Evolutionary conservation across 2,888 invertebrate species (phyloP).

Genomic region (Aplocera efformata): DNA sequence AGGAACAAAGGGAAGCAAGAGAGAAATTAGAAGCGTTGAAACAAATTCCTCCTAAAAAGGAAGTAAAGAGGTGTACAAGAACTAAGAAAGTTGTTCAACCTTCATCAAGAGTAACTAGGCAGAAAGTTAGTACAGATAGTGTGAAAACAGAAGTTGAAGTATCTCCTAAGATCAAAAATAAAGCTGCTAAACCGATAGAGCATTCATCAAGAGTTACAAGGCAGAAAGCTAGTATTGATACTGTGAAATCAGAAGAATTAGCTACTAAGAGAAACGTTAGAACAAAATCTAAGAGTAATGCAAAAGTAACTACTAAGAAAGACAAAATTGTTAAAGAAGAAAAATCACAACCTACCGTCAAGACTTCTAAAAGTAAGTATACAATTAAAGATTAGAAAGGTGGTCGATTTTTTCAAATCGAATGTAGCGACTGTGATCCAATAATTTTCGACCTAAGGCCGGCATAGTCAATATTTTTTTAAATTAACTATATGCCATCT

Average conservation of each 20-base stretch:
- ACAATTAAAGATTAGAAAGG: no score
- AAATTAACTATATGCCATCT: no score
- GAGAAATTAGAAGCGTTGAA: conserved; percentile 55
- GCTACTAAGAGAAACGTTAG: conserved; percentile 33
- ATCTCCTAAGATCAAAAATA: conserved; percentile 2
- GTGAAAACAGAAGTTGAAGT: conserved; percentile 3
- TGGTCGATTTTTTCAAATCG: no score
- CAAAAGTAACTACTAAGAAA: conserved; percentile 34
- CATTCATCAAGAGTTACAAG: conserved; percentile 35
- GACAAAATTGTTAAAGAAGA: conserved; percentile 34
- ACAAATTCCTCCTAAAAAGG: conserved; percentile 39
- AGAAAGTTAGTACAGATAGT: conserved; percentile 34
- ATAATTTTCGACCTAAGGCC: no score
- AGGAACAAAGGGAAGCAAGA: conserved; percentile 66
- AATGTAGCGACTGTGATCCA: no score
- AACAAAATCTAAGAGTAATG: conserved; percentile 36
- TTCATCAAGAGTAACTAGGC: conserved; percentile 32
- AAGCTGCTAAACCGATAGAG: conserved; percentile 7
- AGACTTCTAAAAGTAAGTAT: conserved; percentile 40
- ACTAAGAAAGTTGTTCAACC: conserved; percentile 30
- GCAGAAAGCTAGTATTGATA: conserved; percentile 36
- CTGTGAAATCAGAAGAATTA: conserved; percentile 27
- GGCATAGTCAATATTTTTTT: no score
- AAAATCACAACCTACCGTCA: conserved; percentile 22
- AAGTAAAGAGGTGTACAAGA: conserved; percentile 47